A percentile compares a stretch with the other conserved stretches of the same genome.
Evolutionary conservation across 1,140 invertebrate genomes (phyloP).

Genomic region (Heliconius hermathena): DNA sequence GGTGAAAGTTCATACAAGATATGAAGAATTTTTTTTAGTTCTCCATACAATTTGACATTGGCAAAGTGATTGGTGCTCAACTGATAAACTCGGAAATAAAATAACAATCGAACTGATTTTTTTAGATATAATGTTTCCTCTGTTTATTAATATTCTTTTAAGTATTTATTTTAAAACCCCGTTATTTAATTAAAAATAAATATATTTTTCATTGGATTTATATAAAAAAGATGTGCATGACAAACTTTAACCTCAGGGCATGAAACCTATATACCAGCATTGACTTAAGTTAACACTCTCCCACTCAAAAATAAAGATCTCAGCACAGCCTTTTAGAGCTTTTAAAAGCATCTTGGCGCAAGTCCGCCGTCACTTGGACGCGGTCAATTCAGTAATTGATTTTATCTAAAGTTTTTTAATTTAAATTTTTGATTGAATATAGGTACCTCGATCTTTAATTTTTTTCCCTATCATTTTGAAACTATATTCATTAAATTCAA

Average conservation of each 20-base stretch:
- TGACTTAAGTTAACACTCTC: slow-evolving; percentile 3
- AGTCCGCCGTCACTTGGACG: neutral
- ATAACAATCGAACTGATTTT: too few species aligned
- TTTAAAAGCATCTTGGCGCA: slow-evolving; percentile 6
- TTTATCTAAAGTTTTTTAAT: slow-evolving; percentile 12
- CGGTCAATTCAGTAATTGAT: slow-evolving; percentile 15
- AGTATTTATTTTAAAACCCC: too few species aligned
- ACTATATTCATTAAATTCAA: neutral
- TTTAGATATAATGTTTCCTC: too few species aligned
- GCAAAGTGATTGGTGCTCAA: too few species aligned
- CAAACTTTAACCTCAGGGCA: neutral
- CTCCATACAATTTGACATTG: too few species aligned
- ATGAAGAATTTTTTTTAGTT: too few species aligned
- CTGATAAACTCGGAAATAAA: too few species aligned
- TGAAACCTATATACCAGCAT: neutral
- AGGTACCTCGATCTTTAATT: neutral
- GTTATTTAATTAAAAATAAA: too few species aligned
- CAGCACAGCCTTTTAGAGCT: neutral
- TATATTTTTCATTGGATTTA: neutral
- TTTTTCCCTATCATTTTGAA: neutral
- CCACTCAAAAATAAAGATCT: neutral
- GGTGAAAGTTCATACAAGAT: too few species aligned
- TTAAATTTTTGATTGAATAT: neutral
- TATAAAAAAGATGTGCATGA: neutral
- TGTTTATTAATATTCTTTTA: too few species aligned